Base-by-base conservation (phyloP, 2,888 invertebrate species). In the Herminia tarsipennalis region DNA sequence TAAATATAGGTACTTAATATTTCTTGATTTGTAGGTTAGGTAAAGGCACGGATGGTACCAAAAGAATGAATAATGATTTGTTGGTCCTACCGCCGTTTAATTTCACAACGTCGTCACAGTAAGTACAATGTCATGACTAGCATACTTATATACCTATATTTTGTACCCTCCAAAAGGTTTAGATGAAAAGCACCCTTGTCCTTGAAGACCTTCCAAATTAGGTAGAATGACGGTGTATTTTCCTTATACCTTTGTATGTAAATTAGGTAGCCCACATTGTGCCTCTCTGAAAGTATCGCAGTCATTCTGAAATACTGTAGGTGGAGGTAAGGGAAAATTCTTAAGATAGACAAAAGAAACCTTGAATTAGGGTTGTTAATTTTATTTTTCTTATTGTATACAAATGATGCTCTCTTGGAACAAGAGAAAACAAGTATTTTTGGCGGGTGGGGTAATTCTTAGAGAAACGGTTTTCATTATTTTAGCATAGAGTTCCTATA, bases 191-290 rank as follows among this genome's bases (percentile, higher is more conserved):
- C 13, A 13, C 17, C 27, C 22, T 34, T 39, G 17, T 25, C 22
- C 34, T 39, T 39, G 17, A 45, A 37, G 21, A 45, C 39, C 45
- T 34, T 29, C 21, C 28, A 34, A 39, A 39, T 46, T 46, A 46
- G 24, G 40, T 24, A 28, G 24, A 34, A 40, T 46, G 46, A 46
- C 46, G 35, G 10, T 16, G 46, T 40, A 39, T 40, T 40, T 39
- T 39, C 35, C 35, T 40, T 35, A 39, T 21, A 40, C 40, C 46
- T 46, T 35, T 46, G 21, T 40, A 40, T 46, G 40, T 24, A 45
- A 40, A 46, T 46, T 35, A 40, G 35, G 40, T 39, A 18, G 33
- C 45, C 39, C 40, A 24, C 28, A 24, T 16, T 30, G 29, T 40
- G 18, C 30, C 30, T 46, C 21, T 25, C 40, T 13, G 13, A 40